Conservation (phyloP, 2,888 invertebrate species). For the Latheticus oryzae region DNA sequence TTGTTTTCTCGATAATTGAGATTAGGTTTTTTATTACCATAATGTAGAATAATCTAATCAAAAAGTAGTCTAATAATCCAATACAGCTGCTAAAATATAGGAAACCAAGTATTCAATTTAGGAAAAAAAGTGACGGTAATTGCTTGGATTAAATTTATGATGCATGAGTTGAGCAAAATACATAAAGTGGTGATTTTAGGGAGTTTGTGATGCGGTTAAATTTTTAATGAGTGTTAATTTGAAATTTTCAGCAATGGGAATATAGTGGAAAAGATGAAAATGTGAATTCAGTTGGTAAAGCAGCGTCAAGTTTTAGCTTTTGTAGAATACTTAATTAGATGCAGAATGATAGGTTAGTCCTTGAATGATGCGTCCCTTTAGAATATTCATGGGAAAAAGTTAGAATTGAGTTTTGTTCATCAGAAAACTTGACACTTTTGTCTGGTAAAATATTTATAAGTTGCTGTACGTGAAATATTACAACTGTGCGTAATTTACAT, state of each 20-base stretch:
- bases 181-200: conserved; percentile 3
- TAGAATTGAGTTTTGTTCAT: conserved; percentile 44
- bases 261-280: conserved; percentile 1
- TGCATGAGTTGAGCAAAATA: conserved; percentile 3
- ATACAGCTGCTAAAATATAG: conserved; percentile 10
- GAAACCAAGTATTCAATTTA: conserved; percentile 9
- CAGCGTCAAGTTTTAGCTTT: conserved; percentile 12
- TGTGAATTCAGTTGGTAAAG: conserved; percentile 2
- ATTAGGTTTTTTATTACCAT: conserved; percentile 32
- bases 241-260: not conserved
- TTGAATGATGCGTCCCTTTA: conserved; percentile 34
- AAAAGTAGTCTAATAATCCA: conserved; percentile 17
- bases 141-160: conserved; percentile 12
- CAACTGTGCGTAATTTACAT: conserved; percentile 43
- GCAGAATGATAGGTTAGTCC: conserved; percentile 37
- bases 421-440: conserved; percentile 43
- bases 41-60: conserved; percentile 21
- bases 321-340: conserved; percentile 37
- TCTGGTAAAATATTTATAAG: conserved; percentile 45
- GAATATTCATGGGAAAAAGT: conserved; percentile 44
- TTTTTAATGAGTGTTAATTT: conserved; percentile 9
- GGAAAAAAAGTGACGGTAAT: conserved; percentile 8
- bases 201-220: conserved; percentile 7
- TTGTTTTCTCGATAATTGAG: conserved; percentile 30
- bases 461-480: conserved; percentile 44